These are phyloP conservation scores for Cladopsammia gracilis DNA, from an alignment of 64 coral and sea anemone genomes.

Conservation along the genomic window DNA sequence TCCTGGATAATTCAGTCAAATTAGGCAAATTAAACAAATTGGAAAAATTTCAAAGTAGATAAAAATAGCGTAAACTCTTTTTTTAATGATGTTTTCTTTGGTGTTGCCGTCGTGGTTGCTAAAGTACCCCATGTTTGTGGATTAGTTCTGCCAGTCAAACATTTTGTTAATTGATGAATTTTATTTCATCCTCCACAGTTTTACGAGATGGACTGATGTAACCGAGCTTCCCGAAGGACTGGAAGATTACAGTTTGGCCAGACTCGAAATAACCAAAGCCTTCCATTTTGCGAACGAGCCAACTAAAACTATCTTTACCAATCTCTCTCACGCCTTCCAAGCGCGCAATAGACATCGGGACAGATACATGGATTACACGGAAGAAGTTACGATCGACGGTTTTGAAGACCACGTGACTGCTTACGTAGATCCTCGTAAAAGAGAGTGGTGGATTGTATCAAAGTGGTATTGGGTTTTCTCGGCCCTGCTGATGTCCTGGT, in stretches of 20 bases:
- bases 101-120: too few relatives aligned
- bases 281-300: conserved; percentile 28
- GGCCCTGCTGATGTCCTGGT: conserved; percentile 35
- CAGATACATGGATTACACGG: conserved; percentile 65
- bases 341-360: conserved; percentile 74
- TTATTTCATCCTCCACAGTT: conserved; percentile 19
- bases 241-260: conserved; percentile 24
- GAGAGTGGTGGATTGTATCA: conserved; percentile 50
- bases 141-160: too few relatives aligned
- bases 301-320: conserved; percentile 61
- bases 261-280: conserved; percentile 40
- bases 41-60: too few relatives aligned
- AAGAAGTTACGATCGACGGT: conserved; percentile 40
- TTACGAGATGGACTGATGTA: conserved; percentile 49
- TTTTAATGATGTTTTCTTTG: too few relatives aligned
- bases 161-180: neutral
- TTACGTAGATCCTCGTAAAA: conserved; percentile 29
- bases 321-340: conserved; percentile 76
- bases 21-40: too few relatives aligned
- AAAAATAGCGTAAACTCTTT: too few relatives aligned
- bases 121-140: too few relatives aligned
- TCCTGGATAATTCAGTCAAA: too few relatives aligned
- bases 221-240: conserved; percentile 50
- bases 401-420: conserved; percentile 71
- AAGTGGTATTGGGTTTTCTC: conserved; percentile 75